Conservation (phyloP, 2,888 invertebrate species). For the Erannis defoliaria region DNA sequence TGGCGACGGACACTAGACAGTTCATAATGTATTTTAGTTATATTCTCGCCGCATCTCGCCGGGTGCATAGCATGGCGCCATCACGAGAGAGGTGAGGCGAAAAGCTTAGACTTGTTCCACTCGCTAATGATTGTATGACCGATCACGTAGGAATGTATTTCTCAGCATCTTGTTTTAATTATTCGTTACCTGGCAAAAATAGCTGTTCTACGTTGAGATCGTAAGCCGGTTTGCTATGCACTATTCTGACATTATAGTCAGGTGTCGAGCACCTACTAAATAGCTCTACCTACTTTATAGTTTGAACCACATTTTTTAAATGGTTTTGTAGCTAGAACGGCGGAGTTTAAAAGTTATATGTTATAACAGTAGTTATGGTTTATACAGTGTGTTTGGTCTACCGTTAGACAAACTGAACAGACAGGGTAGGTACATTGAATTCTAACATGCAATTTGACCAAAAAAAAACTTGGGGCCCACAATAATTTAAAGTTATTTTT, state of each 20-base stretch:
- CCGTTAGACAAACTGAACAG: too few relatives aligned
- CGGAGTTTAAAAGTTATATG: neutral
- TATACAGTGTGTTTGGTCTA: too few relatives aligned
- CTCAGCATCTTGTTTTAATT: conserved; percentile 61
- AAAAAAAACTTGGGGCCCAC: too few relatives aligned
- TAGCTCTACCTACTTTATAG: neutral
- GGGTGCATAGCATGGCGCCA: conserved; percentile 65
- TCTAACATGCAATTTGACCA: too few relatives aligned
- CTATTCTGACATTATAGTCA: neutral
- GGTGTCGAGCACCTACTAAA: too few relatives aligned
- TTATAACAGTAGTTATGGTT: too few relatives aligned
- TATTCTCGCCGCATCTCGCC: conserved; percentile 52
- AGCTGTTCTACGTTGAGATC: conserved; percentile 11
- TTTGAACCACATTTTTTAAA: too few relatives aligned
- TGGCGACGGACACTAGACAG: conserved; percentile 10
- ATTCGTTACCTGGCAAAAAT: conserved; percentile 9
- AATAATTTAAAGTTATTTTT: too few relatives aligned
- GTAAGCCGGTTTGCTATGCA: neutral
- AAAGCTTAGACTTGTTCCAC: conserved; percentile 43
- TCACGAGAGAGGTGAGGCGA: conserved; percentile 41
- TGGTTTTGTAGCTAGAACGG: too few relatives aligned
- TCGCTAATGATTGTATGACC: conserved; percentile 60
- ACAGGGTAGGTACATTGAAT: too few relatives aligned
- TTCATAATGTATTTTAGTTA: conserved; percentile 18
- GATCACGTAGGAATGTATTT: conserved; percentile 70